Evolutionary conservation across 2,797 vertebrate species (phyloP).

Genomic region (Euphonia xanthogaster): DNA sequence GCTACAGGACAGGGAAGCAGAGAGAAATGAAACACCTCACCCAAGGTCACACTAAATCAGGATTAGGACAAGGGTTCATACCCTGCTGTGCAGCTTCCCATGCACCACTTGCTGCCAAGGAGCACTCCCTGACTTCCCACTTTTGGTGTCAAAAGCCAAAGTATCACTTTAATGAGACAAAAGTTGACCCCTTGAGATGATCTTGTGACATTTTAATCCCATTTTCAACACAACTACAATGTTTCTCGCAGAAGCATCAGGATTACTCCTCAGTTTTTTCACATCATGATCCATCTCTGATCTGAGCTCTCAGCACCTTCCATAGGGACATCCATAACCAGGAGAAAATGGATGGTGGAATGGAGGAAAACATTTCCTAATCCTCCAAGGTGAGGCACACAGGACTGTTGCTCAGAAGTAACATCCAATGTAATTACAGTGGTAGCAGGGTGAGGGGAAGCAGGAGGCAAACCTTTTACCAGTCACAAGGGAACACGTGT

Average conservation of each 20-base stretch:
- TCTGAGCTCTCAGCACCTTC: not conserved
- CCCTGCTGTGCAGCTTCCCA: not conserved
- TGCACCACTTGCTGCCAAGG: not conserved
- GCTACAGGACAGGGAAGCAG: not conserved
- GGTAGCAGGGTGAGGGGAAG: not conserved
- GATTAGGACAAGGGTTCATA: not conserved
- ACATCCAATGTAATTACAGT: not conserved
- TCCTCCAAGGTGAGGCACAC: not conserved
- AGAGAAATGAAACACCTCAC: not conserved
- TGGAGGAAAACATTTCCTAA: not conserved
- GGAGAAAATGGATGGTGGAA: not conserved
- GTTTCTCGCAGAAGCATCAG: not conserved
- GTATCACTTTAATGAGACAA: slow-evolving; percentile 17
- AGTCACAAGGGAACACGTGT: rapidly evolving
- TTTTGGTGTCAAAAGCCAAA: slow-evolving; percentile 7
- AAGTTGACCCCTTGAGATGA: not conserved
- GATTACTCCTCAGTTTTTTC: not conserved
- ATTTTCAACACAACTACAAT: not conserved
- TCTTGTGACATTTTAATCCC: slow-evolving; percentile 10
- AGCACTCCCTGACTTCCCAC: not conserved
- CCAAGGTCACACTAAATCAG: not conserved
- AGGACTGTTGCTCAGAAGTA: not conserved
- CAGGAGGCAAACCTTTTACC: not conserved
- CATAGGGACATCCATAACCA: not conserved
- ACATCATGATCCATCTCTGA: not conserved